A percentile compares a stretch with the other conserved stretches of the same genome.
phyloP scores from a whole-genome alignment of 2,113 vertebrate species.

The Hippopotamus amphibius region DNA sequence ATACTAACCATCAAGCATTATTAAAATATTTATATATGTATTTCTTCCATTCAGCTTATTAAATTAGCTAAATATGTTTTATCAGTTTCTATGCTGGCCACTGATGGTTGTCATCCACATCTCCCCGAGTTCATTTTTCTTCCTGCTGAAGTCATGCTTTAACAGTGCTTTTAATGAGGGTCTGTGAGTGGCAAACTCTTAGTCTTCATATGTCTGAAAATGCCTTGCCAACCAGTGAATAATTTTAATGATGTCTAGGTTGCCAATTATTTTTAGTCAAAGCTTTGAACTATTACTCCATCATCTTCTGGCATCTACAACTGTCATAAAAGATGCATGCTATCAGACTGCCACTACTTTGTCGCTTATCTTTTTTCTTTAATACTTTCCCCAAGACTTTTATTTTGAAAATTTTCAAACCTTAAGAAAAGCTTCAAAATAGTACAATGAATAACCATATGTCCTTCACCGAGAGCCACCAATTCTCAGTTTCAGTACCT shows the following conservation, averaged over 20 bases:
- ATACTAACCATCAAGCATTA: constrained; percentile 4
- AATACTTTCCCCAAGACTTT: not conserved
- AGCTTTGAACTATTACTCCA: constrained; percentile 41
- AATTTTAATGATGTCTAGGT: not conserved
- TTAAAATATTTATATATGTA: not conserved
- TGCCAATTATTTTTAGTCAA: constrained; percentile 10
- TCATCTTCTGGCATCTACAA: not conserved
- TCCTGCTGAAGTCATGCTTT: not conserved
- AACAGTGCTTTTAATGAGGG: not conserved
- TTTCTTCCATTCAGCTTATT: constrained; percentile 41
- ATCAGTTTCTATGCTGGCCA: not conserved
- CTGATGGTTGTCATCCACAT: not conserved
- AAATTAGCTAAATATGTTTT: constrained; percentile 7
- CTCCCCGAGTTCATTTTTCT: not conserved
- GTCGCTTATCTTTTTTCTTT: constrained; percentile 1
- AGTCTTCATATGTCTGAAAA: constrained; percentile 8
- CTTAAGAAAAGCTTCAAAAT: constrained; percentile 16
- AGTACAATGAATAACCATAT: not conserved
- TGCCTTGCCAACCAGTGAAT: not conserved
- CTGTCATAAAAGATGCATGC: not conserved
- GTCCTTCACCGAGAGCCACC: not conserved
- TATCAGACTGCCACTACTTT: not conserved
- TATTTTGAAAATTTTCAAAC: constrained; percentile 30
- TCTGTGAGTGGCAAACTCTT: not conserved
- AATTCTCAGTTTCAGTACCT: not conserved